phyloP scores from a whole-genome alignment of 2,888 invertebrate species.

The Erebia palarica region DNA sequence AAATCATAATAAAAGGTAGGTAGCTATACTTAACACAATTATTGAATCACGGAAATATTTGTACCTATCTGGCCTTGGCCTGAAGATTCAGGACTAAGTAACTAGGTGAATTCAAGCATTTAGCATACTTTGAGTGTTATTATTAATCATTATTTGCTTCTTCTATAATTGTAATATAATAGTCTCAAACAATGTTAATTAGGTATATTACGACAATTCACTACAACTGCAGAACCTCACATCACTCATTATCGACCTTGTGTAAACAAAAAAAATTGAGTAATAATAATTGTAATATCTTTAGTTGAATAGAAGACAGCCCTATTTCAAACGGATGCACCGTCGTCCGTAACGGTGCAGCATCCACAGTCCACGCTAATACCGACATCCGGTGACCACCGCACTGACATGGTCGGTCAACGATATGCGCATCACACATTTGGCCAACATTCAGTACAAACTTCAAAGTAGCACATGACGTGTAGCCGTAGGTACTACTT shows the following conservation, averaged over 20 bases:
- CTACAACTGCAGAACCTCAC: too few relatives aligned
- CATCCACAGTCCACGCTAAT: slow-evolving; percentile 56
- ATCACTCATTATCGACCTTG: too few relatives aligned
- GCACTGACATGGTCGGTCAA: slow-evolving; percentile 35
- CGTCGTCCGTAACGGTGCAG: slow-evolving; percentile 53
- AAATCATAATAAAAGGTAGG: neutral
- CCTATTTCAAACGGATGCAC: slow-evolving; percentile 55
- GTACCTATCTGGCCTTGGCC: neutral
- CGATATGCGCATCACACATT: slow-evolving; percentile 33
- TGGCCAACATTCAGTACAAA: slow-evolving; percentile 20
- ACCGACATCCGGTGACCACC: slow-evolving; percentile 53
- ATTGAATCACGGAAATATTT: slow-evolving; percentile 2
- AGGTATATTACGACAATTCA: too few relatives aligned
- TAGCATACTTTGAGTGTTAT: too few relatives aligned
- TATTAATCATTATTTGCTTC: too few relatives aligned
- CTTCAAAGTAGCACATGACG: neutral
- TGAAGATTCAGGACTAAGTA: too few relatives aligned
- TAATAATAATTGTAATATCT: neutral
- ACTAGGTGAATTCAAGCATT: too few relatives aligned
- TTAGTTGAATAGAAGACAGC: slow-evolving; percentile 25
- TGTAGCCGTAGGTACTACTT: too few relatives aligned
- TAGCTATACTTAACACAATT: neutral
- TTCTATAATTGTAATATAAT: too few relatives aligned
- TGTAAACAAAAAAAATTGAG: neutral
- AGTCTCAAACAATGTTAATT: too few relatives aligned